phyloP scores from a whole-genome alignment of 2,113 vertebrate species.

The Choloepus hoffmanni region DNA sequence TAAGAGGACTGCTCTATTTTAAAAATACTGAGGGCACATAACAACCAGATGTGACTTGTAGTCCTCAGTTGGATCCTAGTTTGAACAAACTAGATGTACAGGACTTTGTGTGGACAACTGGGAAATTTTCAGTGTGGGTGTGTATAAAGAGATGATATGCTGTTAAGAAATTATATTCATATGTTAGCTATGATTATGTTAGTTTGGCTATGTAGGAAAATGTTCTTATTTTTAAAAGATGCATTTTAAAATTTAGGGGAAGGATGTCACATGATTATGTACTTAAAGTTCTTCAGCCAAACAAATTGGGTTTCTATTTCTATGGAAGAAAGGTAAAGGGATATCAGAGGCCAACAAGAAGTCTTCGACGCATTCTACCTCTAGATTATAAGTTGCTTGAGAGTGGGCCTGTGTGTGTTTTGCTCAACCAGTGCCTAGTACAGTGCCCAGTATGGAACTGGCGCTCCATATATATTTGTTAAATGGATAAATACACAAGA shows the following conservation, averaged over 20 bases:
- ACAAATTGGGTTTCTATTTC: background rate
- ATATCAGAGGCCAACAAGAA: background rate
- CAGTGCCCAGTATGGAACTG: background rate
- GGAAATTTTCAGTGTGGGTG: background rate
- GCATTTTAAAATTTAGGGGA: background rate
- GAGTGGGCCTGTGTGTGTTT: background rate
- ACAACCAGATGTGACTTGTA: background rate
- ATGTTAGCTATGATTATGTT: background rate
- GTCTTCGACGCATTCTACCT: background rate
- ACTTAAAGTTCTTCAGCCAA: background rate
- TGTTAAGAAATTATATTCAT: background rate
- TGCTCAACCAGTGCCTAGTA: background rate
- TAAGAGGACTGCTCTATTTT: background rate
- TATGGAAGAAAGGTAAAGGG: background rate
- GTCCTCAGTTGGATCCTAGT: background rate
- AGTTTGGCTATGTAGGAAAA: constrained; percentile 22
- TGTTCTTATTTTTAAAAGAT: background rate
- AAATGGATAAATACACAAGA: background rate
- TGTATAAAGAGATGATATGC: background rate
- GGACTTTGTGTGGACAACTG: background rate
- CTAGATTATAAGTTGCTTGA: background rate
- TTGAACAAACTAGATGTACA: background rate
- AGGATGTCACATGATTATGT: background rate
- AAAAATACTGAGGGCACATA: background rate
- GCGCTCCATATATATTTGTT: background rate